Base-by-base conservation (phyloP, 2,888 invertebrate genomes). In the Diaphora mendica region DNA sequence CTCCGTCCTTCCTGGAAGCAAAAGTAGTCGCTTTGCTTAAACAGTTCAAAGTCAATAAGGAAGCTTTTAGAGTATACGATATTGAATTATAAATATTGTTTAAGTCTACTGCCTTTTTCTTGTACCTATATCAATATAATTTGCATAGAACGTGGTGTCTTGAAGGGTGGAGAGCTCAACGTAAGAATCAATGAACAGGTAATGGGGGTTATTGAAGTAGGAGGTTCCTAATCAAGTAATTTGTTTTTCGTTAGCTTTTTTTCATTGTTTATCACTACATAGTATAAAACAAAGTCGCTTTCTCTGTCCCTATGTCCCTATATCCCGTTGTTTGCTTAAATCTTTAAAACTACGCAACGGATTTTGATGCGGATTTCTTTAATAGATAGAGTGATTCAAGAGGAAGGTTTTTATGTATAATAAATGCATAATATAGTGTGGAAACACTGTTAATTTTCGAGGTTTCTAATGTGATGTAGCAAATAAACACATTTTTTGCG, bases 1-100 rank as follows among this genome's bases (percentile, higher is more conserved):
- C 92, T 85, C 76, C 91, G 81, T 23, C 84, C 87, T 39, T 89
- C 92, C 92, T 90, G 85, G n/a, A 83, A 81, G 70, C 48, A 30
- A 65, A 62, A 71, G 48, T 70, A 26, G n/a, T 17, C 11, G 35
- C 48, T 44, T 23, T 48, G n/a, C 20, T 42, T 9, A 67, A 44
- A 44, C 26, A 26, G 17, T 44, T 67, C 20, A 30, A 11, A 44
- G 35, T 48, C 11, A 35, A 33, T 17, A 62, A 62, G 30, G 59
- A 62, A 15, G 15, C 59, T 62, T 62, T 62, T 15, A 30, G 59
- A 15, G 30, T 62, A 62, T 13, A 62, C 30, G 30, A 62, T 62
- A 62, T 62, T 62, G 30, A 26, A 62, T 62, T 62, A 30, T 15
- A 62, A 55, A 55, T 5, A 62, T 26, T 62, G 30, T 30, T 15